phyloP scores from a whole-genome alignment of 2,797 vertebrate genomes.

The Xerus rutilus region DNA sequence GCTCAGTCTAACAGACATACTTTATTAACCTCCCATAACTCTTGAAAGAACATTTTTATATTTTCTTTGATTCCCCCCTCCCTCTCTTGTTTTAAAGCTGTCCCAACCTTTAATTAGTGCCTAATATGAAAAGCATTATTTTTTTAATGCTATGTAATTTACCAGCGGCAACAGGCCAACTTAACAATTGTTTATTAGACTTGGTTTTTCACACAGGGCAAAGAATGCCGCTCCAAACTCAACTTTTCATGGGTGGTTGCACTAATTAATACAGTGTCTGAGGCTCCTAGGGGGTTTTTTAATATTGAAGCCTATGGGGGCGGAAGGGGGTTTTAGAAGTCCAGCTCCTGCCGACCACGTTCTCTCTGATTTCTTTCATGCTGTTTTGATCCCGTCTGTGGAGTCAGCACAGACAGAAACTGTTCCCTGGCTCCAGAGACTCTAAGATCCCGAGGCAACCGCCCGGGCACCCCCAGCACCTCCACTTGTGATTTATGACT shows the following conservation, averaged over 20 bases:
- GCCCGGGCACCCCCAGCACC: neutral
- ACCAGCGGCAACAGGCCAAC: constrained; percentile 92
- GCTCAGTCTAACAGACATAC: constrained; percentile 91
- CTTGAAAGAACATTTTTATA: constrained; percentile 93
- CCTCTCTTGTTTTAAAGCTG: constrained; percentile 92
- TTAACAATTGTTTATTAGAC: constrained; percentile 92
- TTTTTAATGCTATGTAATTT: constrained; percentile 94
- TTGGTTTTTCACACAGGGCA: constrained; percentile 91
- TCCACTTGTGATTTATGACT: constrained; percentile 41
- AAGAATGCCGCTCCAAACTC: constrained; percentile 90
- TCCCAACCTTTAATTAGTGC: constrained; percentile 94
- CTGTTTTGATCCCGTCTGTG: constrained; percentile 87
- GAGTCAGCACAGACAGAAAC: constrained; percentile 81
- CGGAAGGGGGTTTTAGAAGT: constrained; percentile 90
- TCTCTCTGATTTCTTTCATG: constrained; percentile 88
- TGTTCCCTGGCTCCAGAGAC: constrained; percentile 64
- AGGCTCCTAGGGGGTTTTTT: constrained; percentile 88
- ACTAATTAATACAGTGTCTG: constrained; percentile 93
- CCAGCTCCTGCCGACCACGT: constrained; percentile 87
- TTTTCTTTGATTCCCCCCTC: constrained; percentile 92
- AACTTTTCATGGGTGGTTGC: constrained; percentile 93
- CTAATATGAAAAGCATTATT: constrained; percentile 95
- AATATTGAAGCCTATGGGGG: constrained; percentile 90
- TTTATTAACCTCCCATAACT: constrained; percentile 94
- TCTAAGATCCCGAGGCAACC: constrained; percentile 31